Evolutionary conservation across 2,888 invertebrate genomes (phyloP).

Genomic region (Tuberolachnus salignus): DNA sequence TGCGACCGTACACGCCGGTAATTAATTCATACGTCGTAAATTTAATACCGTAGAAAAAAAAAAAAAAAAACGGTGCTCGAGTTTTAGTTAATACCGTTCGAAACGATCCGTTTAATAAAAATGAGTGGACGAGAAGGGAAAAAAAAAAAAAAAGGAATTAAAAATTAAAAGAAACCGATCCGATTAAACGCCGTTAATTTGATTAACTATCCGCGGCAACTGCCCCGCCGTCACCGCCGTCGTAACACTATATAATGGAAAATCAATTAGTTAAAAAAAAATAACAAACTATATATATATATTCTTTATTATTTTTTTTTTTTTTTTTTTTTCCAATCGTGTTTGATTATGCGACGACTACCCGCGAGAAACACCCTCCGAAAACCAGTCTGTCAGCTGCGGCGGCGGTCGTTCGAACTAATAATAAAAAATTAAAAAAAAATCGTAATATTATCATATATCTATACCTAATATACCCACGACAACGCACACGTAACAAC

Average conservation of each 20-base stretch:
- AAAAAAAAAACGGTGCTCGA: not conserved
- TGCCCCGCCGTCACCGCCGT: constrained; percentile 14
- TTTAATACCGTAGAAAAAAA: constrained; percentile 30
- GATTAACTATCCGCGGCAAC: constrained; percentile 18
- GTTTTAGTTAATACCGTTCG: constrained; percentile 26
- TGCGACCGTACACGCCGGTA: not conserved
- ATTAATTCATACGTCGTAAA: constrained; percentile 29
- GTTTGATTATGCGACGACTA: constrained; percentile 28
- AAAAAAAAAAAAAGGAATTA: constrained; percentile 12
- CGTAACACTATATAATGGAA: not conserved
- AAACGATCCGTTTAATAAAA: constrained; percentile 40
- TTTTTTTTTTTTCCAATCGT: not conserved
- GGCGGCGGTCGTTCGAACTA: not conserved
- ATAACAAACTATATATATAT: too few relatives aligned
- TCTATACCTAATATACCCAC: too few relatives aligned
- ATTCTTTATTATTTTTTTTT: too few relatives aligned
- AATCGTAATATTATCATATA: not conserved
- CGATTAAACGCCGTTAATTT: constrained; percentile 48
- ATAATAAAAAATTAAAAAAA: not conserved
- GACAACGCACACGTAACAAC: too few relatives aligned
- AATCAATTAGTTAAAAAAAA: constrained; percentile 48
- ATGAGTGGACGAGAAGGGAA: not conserved
- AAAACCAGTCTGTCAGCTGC: constrained; percentile 44
- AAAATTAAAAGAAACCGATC: constrained; percentile 32
- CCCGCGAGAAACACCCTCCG: constrained; percentile 11